phyloP scores from a whole-genome alignment of 2,113 vertebrate species.

The Piaya cayana region DNA sequence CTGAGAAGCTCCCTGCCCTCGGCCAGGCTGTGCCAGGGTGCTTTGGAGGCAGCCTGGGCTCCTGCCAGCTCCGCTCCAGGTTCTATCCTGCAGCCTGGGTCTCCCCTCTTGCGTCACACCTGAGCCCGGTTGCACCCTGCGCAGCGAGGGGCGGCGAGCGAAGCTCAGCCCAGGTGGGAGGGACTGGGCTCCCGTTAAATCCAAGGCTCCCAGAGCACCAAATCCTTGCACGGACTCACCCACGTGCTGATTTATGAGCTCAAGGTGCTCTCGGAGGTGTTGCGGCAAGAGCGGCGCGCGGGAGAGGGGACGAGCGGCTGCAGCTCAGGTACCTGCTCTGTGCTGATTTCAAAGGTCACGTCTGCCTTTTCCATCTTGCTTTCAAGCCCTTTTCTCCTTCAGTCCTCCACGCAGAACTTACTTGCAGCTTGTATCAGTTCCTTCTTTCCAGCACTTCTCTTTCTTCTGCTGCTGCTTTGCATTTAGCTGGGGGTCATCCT shows the following conservation, averaged over 20 bases:
- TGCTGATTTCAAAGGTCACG: rapidly evolving
- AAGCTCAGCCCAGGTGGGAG: constrained; percentile 62
- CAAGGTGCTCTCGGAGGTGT: neutral
- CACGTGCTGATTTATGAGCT: neutral
- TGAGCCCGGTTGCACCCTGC: neutral
- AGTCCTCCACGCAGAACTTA: neutral
- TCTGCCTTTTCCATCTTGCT: neutral
- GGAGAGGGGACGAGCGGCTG: neutral
- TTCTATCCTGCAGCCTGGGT: rapidly evolving
- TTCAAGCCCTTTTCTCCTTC: neutral
- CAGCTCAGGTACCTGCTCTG: constrained; percentile 18
- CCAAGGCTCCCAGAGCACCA: neutral
- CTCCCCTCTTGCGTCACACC: constrained; percentile 1
- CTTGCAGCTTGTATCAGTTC: rapidly evolving
- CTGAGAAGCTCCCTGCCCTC: neutral
- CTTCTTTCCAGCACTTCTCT: neutral
- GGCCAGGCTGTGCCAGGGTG: rapidly evolving
- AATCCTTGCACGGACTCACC: neutral
- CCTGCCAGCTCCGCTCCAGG: neutral
- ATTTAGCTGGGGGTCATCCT: neutral
- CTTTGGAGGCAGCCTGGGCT: neutral
- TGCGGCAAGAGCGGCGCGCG: neutral
- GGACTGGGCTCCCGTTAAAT: constrained; percentile 46
- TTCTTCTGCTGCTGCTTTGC: neutral
- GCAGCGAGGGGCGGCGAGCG: neutral